These are phyloP conservation scores for Troides aeacus DNA, from an alignment of 2,888 invertebrate species.

Conservation along the genomic window DNA sequence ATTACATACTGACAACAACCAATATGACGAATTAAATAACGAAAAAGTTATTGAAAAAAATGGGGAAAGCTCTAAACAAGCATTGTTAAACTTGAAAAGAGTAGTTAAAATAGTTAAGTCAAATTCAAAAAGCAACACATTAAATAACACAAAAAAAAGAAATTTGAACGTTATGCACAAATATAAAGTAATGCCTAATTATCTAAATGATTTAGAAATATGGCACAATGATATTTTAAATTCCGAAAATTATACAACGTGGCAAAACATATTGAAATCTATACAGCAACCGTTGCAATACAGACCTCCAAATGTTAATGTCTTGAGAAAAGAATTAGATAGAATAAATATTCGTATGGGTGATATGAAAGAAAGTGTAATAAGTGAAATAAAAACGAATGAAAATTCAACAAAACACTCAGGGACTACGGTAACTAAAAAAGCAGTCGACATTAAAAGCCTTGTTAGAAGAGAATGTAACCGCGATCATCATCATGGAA, in stretches of 20 bases:
- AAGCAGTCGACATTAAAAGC: background rate
- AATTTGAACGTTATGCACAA: background rate
- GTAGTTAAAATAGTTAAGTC: background rate
- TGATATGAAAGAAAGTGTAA: background rate
- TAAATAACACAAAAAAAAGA: background rate
- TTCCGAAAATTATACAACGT: constrained; percentile 38
- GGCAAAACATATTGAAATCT: constrained; percentile 38
- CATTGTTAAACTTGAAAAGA: background rate
- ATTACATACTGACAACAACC: background rate
- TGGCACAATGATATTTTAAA: constrained; percentile 53
- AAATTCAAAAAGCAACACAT: background rate
- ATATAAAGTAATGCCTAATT: constrained; percentile 38
- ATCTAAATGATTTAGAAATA: constrained; percentile 49
- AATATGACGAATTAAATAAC: background rate
- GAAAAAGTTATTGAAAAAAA: background rate
- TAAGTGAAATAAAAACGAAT: background rate
- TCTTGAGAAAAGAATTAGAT: constrained; percentile 36
- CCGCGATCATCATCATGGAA: background rate
- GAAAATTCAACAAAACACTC: background rate
- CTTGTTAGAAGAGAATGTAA: constrained; percentile 3
- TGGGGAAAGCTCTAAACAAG: background rate
- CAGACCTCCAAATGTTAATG: constrained; percentile 35
- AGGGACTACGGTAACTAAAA: background rate
- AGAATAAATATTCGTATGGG: constrained; percentile 12
- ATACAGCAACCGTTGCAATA: constrained; percentile 25